Percentiles rank a stretch among this genome's conserved stretches.
phyloP scores from a whole-genome alignment of 2,113 vertebrate genomes.

The Periophthalmus modestus region DNA sequence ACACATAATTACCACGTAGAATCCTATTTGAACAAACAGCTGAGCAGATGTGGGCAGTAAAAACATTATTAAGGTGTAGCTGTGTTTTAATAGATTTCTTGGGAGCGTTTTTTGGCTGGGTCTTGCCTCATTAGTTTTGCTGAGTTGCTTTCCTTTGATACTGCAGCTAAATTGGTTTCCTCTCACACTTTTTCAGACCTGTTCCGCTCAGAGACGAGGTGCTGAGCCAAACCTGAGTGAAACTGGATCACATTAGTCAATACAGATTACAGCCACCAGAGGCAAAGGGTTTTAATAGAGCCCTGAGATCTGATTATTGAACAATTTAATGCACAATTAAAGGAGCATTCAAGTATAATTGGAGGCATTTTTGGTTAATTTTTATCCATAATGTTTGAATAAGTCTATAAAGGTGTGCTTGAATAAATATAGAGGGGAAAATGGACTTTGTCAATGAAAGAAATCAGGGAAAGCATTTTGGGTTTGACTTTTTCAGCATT shows the following conservation, averaged over 20 bases:
- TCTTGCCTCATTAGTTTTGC: slow-evolving; percentile 11
- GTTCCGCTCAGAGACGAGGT: background rate
- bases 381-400: background rate
- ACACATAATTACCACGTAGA: background rate
- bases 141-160: slow-evolving; percentile 20
- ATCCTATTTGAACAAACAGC: background rate
- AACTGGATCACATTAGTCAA: background rate
- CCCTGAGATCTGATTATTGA: background rate
- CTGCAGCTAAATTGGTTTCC: slow-evolving; percentile 9
- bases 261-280: background rate
- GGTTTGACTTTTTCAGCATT: too few species aligned
- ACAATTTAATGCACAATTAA: background rate
- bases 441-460: too few species aligned
- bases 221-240: background rate
- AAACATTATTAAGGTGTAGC: background rate
- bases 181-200: background rate
- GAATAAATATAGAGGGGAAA: too few species aligned
- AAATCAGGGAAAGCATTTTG: too few species aligned
- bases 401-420: too few species aligned
- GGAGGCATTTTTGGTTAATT: background rate
- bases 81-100: slow-evolving; percentile 11
- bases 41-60: background rate
- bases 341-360: background rate
- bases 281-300: background rate
- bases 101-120: background rate